phyloP scores from a whole-genome alignment of 2,113 vertebrate genomes.

The Phasianus colchicus region DNA sequence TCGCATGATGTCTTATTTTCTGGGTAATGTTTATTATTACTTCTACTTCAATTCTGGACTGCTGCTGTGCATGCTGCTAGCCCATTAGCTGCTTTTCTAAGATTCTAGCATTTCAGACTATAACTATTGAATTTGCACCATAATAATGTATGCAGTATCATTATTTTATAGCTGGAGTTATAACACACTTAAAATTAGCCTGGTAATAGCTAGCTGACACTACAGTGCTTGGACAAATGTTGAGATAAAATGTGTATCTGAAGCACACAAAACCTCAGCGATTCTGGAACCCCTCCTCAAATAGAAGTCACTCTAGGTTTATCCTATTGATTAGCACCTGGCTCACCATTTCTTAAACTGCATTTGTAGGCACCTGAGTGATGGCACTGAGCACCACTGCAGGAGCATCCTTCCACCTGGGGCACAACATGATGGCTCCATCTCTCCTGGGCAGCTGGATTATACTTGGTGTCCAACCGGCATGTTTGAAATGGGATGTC shows the following conservation, averaged over 20 bases:
- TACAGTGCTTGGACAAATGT: rapidly evolving
- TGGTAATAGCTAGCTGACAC: background rate
- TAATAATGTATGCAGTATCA: background rate
- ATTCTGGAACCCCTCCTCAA: background rate
- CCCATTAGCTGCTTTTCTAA: background rate
- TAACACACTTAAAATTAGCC: background rate
- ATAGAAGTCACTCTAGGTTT: background rate
- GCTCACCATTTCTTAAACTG: background rate
- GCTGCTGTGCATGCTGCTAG: background rate
- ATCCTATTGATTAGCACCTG: background rate
- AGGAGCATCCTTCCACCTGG: background rate
- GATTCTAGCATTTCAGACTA: background rate
- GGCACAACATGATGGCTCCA: background rate
- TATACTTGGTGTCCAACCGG: background rate
- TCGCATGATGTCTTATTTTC: background rate
- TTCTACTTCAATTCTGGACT: background rate
- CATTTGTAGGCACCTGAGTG: background rate
- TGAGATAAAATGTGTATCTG: background rate
- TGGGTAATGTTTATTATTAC: background rate
- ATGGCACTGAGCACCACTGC: background rate
- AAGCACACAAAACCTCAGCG: background rate
- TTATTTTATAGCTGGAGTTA: background rate
- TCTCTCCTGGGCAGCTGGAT: background rate
- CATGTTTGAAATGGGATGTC: background rate
- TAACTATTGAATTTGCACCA: background rate